Conservation (phyloP, 2,888 invertebrate genomes). For the Callyntrura guangdongensis region DNA sequence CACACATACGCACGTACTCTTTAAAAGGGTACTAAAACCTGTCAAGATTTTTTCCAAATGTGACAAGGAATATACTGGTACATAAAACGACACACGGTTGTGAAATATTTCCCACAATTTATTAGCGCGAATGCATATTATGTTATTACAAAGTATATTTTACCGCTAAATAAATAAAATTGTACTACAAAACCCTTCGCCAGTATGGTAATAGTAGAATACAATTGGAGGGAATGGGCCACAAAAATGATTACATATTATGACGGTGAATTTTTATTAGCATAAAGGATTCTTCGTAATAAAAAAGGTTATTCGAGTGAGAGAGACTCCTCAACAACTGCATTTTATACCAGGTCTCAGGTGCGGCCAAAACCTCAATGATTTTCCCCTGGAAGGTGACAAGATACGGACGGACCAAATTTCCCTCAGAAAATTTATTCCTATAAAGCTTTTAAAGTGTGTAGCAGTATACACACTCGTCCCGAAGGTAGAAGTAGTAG, state of each 20-base stretch:
- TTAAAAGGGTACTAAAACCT: no score
- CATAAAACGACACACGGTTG: neutral
- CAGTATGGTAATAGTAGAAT: neutral
- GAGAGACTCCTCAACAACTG: neutral
- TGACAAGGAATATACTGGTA: neutral
- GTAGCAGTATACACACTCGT: neutral
- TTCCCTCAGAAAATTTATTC: no score
- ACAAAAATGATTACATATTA: no score
- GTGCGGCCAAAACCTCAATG: slow-evolving; percentile 45
- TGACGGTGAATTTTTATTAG: no score
- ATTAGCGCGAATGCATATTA: neutral
- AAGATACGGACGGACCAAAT: neutral
- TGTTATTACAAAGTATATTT: neutral
- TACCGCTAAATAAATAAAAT: no score
- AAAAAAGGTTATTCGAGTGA: neutral
- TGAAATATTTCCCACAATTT: neutral
- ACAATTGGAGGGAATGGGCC: no score
- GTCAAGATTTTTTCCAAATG: no score
- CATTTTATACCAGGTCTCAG: slow-evolving; percentile 58
- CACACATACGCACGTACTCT: no score
- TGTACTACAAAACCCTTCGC: neutral
- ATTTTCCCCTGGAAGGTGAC: slow-evolving; percentile 28
- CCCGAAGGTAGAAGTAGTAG: no score
- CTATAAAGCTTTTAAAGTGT: neutral
- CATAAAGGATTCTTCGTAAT: no score